phyloP scores from a whole-genome alignment of 2,113 vertebrate genomes.

The Tretioscincus oriximinensis region DNA sequence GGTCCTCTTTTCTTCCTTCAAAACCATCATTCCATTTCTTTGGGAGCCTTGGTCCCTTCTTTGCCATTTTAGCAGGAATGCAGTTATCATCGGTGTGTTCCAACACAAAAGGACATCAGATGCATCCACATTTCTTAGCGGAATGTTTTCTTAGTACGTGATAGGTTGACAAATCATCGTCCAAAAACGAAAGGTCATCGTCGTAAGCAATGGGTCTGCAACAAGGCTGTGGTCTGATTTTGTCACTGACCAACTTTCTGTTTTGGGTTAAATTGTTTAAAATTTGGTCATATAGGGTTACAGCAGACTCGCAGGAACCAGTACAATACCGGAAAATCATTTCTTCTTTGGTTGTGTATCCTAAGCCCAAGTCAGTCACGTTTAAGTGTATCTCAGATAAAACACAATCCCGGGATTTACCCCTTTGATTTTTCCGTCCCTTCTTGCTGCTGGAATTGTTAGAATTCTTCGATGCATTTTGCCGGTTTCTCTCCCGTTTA shows the following conservation, averaged over 20 bases:
- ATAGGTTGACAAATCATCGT: conserved; percentile 89
- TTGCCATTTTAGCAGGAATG: conserved; percentile 74
- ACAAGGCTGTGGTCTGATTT: conserved; percentile 86
- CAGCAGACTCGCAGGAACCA: conserved; percentile 87
- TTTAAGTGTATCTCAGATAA: conserved; percentile 94
- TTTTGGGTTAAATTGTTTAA: conserved; percentile 94
- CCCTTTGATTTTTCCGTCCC: conserved; percentile 71
- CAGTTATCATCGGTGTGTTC: conserved; percentile 60
- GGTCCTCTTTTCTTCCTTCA: conserved; percentile 72
- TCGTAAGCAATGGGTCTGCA: conserved; percentile 93
- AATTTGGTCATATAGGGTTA: conserved; percentile 97
- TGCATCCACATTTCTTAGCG: conserved; percentile 91
- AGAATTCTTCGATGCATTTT: conserved; percentile 72
- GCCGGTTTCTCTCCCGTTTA: conserved; percentile 78
- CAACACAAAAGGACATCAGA: conserved; percentile 75
- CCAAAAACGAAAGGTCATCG: conserved; percentile 94
- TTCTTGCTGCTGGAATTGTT: conserved; percentile 70
- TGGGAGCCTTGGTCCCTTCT: conserved; percentile 79
- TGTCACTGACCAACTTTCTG: conserved; percentile 91
- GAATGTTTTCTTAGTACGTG: conserved; percentile 97
- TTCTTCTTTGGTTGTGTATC: conserved; percentile 96
- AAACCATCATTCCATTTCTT: conserved; percentile 59
- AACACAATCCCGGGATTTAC: conserved; percentile 86
- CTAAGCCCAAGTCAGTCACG: conserved; percentile 93
- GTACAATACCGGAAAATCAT: conserved; percentile 96